Conservation (phyloP, 2,113 vertebrate species). For the Ctenodactylus gundi region DNA sequence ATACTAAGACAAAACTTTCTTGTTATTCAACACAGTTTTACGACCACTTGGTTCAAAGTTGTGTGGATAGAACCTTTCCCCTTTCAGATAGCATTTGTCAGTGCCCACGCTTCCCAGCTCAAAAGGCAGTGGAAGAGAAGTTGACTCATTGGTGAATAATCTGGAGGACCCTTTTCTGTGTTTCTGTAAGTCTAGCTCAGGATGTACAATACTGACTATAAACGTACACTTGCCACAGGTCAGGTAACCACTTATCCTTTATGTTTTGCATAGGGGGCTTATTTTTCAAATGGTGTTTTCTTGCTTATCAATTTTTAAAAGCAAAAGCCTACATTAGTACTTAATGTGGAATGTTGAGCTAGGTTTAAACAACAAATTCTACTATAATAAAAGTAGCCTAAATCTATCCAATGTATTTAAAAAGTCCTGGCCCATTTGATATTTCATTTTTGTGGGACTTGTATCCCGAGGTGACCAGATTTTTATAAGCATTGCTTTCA, state of each 20-base stretch:
- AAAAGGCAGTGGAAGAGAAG: conserved; percentile 7
- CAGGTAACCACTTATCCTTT: conserved; percentile 10
- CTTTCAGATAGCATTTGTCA: conserved; percentile 51
- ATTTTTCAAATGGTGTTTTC: conserved; percentile 45
- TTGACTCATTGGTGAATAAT: conserved; percentile 61
- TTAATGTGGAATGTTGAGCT: conserved; percentile 36
- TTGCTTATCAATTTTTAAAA: conserved; percentile 48
- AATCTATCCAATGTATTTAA: conserved; percentile 13
- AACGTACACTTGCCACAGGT: conserved; percentile 10
- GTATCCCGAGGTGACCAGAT: not conserved
- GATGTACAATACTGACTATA: conserved; percentile 38
- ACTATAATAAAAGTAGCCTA: not conserved
- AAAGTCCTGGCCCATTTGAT: not conserved
- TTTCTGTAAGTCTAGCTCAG: conserved; percentile 69
- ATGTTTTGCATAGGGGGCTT: conserved; percentile 66
- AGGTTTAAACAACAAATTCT: not conserved
- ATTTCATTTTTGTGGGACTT: not conserved
- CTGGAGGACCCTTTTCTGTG: conserved; percentile 55
- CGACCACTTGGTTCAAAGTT: not conserved
- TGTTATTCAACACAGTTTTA: not conserved
- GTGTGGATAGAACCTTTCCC: not conserved
- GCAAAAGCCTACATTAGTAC: conserved; percentile 39
- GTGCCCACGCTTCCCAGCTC: not conserved
- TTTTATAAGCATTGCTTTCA: not conserved
- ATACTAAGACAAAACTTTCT: not conserved